phyloP scores from a whole-genome alignment of 2,888 invertebrate genomes.

The Amphipoea lucens region DNA sequence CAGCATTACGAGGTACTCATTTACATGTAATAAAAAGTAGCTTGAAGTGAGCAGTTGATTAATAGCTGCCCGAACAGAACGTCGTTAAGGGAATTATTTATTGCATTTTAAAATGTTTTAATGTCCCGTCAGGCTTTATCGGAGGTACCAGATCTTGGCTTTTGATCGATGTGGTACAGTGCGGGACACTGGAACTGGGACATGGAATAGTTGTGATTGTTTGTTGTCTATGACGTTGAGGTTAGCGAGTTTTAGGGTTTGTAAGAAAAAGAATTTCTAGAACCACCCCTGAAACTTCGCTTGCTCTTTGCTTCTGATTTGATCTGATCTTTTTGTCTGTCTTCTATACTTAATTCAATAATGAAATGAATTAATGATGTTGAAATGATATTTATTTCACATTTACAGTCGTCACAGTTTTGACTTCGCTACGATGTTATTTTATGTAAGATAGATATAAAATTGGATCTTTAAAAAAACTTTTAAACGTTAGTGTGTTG shows the following conservation, averaged over 20 bases:
- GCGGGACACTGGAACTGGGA: slow-evolving; percentile 42
- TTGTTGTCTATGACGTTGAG: too few species aligned
- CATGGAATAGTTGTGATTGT: neutral
- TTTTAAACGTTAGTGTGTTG: neutral
- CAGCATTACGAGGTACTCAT: slow-evolving; percentile 76
- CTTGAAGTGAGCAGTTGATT: slow-evolving; percentile 85
- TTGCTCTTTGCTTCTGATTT: neutral
- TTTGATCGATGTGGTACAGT: slow-evolving; percentile 67
- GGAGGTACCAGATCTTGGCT: slow-evolving; percentile 59
- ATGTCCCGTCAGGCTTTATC: slow-evolving; percentile 76
- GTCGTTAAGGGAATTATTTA: slow-evolving; percentile 88
- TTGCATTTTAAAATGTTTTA: slow-evolving; percentile 89
- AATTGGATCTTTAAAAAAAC: too few species aligned
- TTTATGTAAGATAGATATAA: too few species aligned
- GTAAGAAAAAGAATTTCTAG: neutral
- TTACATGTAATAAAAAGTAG: slow-evolving; percentile 88
- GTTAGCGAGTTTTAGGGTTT: neutral
- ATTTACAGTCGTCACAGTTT: too few species aligned
- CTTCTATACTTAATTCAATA: too few species aligned
- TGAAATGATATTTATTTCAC: too few species aligned
- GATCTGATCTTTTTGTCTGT: neutral
- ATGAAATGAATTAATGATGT: too few species aligned
- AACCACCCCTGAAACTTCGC: too few species aligned
- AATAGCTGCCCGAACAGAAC: slow-evolving; percentile 80
- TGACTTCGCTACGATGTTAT: too few species aligned